Percentiles rank a stretch among this genome's conserved stretches.
phyloP scores from a whole-genome alignment of 2,113 vertebrate species.

The Gobius niger region DNA sequence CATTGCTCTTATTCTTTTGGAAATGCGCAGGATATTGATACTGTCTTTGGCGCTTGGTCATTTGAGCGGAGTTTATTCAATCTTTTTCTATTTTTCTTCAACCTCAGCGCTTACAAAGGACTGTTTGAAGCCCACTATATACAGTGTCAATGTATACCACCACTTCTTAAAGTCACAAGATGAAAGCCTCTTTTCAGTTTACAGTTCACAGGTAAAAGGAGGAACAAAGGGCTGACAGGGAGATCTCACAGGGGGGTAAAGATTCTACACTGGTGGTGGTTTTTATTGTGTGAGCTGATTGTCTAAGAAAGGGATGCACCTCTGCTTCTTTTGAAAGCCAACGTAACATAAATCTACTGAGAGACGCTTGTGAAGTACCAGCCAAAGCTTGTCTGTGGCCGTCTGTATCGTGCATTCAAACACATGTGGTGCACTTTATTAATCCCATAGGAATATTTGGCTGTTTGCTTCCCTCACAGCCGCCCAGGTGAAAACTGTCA shows the following conservation, averaged over 20 bases:
- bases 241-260: neutral
- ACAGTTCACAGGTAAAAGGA: neutral
- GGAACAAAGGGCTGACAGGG: neutral
- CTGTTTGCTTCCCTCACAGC: too few relatives aligned
- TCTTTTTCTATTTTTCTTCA: constrained; percentile 18
- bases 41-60: constrained; percentile 18
- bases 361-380: too few relatives aligned
- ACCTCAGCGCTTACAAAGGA: constrained; percentile 8
- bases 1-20: constrained; percentile 23
- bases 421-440: too few relatives aligned
- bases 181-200: neutral
- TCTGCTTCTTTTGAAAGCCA: too few relatives aligned
- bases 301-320: neutral
- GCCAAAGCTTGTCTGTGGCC: too few relatives aligned
- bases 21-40: neutral
- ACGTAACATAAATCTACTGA: too few relatives aligned
- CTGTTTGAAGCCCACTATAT: neutral
- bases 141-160: neutral
- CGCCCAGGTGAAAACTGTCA: too few relatives aligned
- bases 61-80: constrained; percentile 34
- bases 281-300: neutral
- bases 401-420: too few relatives aligned
- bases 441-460: too few relatives aligned
- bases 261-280: neutral
- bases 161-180: constrained; percentile 2